Evolutionary conservation across 1,140 invertebrate genomes (phyloP).

Genomic region (Formica exsecta): DNA sequence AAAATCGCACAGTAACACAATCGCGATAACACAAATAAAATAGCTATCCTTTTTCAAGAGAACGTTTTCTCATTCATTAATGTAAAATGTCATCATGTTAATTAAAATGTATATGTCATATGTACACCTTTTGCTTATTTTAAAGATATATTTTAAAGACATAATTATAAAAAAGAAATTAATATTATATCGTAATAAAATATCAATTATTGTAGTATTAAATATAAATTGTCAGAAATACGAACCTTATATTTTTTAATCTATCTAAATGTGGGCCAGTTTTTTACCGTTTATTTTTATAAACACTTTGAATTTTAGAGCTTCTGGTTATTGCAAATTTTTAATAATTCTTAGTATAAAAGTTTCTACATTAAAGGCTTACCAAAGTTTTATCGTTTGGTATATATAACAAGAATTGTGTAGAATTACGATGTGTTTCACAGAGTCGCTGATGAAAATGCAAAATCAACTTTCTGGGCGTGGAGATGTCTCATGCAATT

Average conservation of each 20-base stretch:
- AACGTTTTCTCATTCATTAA: not conserved
- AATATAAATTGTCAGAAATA: not conserved
- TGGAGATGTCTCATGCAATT: slow-evolving; percentile 29
- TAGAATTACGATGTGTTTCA: slow-evolving; percentile 12
- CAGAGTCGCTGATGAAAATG: not conserved
- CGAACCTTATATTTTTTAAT: not conserved
- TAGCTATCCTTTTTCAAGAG: not conserved
- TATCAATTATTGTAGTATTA: not conserved
- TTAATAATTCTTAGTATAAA: not conserved
- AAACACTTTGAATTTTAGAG: not conserved
- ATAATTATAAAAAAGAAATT: not conserved
- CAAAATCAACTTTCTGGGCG: slow-evolving; percentile 14
- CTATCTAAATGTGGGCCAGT: not conserved
- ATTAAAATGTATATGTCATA: not conserved
- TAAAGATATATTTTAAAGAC: not conserved
- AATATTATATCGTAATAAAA: not conserved
- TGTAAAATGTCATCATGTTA: not conserved
- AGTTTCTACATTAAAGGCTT: not conserved
- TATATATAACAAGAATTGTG: not conserved
- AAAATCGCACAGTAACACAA: not conserved
- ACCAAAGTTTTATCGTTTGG: not conserved
- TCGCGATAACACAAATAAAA: not conserved
- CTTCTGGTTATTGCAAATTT: not conserved
- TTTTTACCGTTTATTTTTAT: slow-evolving; percentile 3
- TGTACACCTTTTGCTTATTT: not conserved